Evolutionary conservation across 2,113 vertebrate genomes (phyloP), one percentile per base, ranked within the genome.

Genomic region (Fulica atra): DNA sequence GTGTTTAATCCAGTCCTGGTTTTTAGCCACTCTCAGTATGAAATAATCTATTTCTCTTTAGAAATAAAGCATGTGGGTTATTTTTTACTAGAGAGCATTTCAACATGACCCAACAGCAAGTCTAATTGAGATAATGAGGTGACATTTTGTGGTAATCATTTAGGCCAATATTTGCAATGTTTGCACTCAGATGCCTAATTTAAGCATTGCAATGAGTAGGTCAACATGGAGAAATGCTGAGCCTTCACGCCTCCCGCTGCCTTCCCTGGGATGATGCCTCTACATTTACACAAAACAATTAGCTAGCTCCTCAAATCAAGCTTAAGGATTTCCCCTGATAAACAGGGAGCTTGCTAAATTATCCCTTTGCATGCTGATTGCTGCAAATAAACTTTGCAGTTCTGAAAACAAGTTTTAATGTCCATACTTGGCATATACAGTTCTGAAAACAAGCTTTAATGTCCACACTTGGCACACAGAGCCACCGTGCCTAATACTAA

Each of bases 141-240:
- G 60, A 74, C 56, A 83, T 86, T 91, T 93, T 59, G 81, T 29
- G 36, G 48, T 81, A 96, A 92, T 81, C 13, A 81, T 78, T 95
- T 91, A 91, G 83, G 81, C 86, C 93, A 94, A 81, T 82, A 88
- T 94, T 96, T 97, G 79, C 87, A 94, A 91, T 92, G 86, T 94
- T 94, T 85, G 82, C 63, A 88, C 54, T 95, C 77, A 61, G 80
- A 90, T 91, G 73, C 25, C 70, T 87, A 90, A 88, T 91, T 92
- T 81, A 91, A 78, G 53, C 1, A 0, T 65, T 33, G 28, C 40
- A 89, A 19, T 54, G 71, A 77, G 68, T 77, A 60, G 79, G 36
- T 89, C 78, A 78, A 84, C 54, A 48, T 35, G 57, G 36, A 72
- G 88, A 96, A 93, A 74, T 59, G 80, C 88, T 94, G 91, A 96